phyloP scores from a whole-genome alignment of 2,888 invertebrate species.

The Pemphredon lugubris region DNA sequence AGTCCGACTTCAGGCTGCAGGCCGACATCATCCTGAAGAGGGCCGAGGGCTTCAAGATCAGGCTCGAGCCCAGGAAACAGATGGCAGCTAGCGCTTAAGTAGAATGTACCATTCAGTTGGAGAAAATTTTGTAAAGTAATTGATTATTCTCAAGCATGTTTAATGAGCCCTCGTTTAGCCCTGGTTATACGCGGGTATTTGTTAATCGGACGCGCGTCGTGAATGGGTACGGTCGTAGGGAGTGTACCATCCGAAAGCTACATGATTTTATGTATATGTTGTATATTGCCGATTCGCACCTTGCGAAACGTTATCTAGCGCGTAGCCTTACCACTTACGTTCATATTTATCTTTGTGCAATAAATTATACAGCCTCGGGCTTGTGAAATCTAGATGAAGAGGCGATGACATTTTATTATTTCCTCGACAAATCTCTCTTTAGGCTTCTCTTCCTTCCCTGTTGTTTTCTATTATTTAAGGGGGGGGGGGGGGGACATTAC shows the following conservation, averaged over 20 bases:
- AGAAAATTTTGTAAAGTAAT: background rate
- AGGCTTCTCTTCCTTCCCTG: too few species aligned
- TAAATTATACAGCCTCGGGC: slow-evolving; percentile 71
- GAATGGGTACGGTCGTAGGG: background rate
- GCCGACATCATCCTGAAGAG: slow-evolving; percentile 89
- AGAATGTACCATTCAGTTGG: too few species aligned
- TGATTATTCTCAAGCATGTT: background rate
- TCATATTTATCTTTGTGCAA: slow-evolving; percentile 75
- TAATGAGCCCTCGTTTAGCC: background rate
- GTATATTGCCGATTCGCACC: slow-evolving; percentile 31
- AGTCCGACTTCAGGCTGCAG: slow-evolving; percentile 86
- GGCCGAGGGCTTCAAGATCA: slow-evolving; percentile 86
- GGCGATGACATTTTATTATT: background rate
- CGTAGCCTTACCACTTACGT: slow-evolving; percentile 53
- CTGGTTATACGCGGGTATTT: background rate
- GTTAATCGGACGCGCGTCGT: background rate
- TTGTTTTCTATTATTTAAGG: too few species aligned
- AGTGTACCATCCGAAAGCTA: background rate
- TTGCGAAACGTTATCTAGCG: slow-evolving; percentile 25
- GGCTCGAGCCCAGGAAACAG: slow-evolving; percentile 73
- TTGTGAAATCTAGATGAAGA: slow-evolving; percentile 34
- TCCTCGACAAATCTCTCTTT: too few species aligned
- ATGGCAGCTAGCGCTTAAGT: slow-evolving; percentile 58
- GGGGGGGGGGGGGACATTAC: too few species aligned
- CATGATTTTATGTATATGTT: slow-evolving; percentile 45